Base-by-base conservation (phyloP, 1,140 invertebrate species). In the Physella acuta region DNA sequence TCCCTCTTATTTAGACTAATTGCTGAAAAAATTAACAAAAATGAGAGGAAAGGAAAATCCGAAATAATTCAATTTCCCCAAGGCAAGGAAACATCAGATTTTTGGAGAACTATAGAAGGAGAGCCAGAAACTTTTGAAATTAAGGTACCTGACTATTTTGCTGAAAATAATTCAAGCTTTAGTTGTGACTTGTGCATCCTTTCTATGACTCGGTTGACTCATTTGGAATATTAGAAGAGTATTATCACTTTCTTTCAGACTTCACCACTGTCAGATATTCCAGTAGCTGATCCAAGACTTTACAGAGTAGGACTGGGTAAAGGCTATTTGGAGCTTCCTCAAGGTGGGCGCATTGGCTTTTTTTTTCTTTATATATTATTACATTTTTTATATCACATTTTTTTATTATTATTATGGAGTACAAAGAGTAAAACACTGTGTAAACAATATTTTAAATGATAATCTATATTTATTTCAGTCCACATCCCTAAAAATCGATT, bases 1-100 rank as follows among this genome's bases (percentile, higher is more conserved):
- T 65, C 17, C 17, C 17, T 5, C 20, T 60, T 65, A 33, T 68
- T 5, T 60, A 84, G 97, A 62, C 86, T 99, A 3, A 91, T 99
- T 87, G 93, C 95, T 1, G 98, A 99, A 83, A 99, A 99, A 85
- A 95, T 99, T 44, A 99, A 98, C 82, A 99, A 99, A 86, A 95
- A 97, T 82, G 98, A 99, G 85, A 87, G 97, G 26, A 99, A 99
- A 83, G 95, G 95, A 78, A 92, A 92, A 81, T 91, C 94, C 0
- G 94, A 98, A 78, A 93, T 99, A 56, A 86, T 93, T 44, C 91
- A 93, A 0, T 91, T 97, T 80, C 87, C 88, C 34, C 92, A 95
- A 85, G 91, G 90, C 2, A 88, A 90, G 53, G 96, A 99, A 82
- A 90, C 90, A 0, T 83, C 86, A 34, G 92, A 93, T 30, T 99